Evolutionary conservation across 2,888 invertebrate genomes (phyloP).

Genomic region (Nycteola revayana): DNA sequence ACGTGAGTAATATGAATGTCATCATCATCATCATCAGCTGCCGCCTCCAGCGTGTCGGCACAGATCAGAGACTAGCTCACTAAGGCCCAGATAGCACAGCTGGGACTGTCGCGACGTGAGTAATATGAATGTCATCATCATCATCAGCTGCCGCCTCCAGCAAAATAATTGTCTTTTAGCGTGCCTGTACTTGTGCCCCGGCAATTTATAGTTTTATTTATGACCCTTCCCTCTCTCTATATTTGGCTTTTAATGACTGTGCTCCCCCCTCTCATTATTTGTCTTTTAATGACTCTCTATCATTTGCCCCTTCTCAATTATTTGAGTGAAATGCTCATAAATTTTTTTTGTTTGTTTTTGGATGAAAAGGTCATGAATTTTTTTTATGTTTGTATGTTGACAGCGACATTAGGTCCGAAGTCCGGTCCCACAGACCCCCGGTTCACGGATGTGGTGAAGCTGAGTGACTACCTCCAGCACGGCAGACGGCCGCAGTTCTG

Average conservation of each 20-base stretch:
- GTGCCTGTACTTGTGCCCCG: constrained; percentile 34
- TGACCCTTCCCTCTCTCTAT: too few species aligned
- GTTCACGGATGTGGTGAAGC: constrained; percentile 88
- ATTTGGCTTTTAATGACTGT: too few species aligned
- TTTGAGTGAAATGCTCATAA: too few species aligned
- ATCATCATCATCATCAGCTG: constrained; percentile 46
- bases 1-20: constrained; percentile 47
- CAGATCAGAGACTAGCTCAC: constrained; percentile 34
- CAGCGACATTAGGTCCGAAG: constrained; percentile 42
- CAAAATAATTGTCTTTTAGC: too few species aligned
- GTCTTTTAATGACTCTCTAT: too few species aligned
- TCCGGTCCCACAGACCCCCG: constrained; percentile 57
- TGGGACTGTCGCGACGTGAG: constrained; percentile 37
- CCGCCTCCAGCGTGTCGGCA: constrained; percentile 31
- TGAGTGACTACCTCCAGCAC: constrained; percentile 93
- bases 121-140: constrained; percentile 42
- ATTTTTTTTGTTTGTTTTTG: too few species aligned
- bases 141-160: constrained; percentile 43
- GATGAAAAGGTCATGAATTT: too few species aligned
- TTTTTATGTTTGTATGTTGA: too few species aligned
- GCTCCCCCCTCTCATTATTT: too few species aligned
- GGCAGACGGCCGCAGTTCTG: constrained; percentile 95
- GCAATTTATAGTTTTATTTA: too few species aligned
- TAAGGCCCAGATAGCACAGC: constrained; percentile 19
- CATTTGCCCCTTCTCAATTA: too few species aligned